Evolutionary conservation across 2,888 invertebrate genomes (phyloP), one percentile per base, ranked within the genome.

Genomic region (Lucinisca nassula): DNA sequence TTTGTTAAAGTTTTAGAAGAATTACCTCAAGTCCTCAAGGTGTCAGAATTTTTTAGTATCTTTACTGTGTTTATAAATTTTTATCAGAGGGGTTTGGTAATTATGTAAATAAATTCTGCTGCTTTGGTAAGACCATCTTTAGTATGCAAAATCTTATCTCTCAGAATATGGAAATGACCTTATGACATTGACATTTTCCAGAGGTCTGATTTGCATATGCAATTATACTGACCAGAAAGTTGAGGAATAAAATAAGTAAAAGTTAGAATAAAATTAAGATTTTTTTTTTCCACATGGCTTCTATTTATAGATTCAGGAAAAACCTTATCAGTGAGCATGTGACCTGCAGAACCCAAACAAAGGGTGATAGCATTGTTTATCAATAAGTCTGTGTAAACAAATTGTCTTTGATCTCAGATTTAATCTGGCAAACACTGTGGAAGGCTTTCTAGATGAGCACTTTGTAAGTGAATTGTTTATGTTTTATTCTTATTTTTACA

Each of bases 221-320:
- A 55, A 21, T 21, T 55, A 21, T n/a, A 4, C 4, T 14, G 17
- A 21, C n/a, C n/a, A n/a, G n/a, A n/a, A n/a, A n/a, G n/a, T n/a
- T n/a, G n/a, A n/a, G n/a, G n/a, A n/a, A n/a, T n/a, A 45, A 45
- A 45, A 45, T 45, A 45, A 45, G 45, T 45, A 45, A 12, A n/a
- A n/a, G n/a, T n/a, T n/a, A n/a, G n/a, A n/a, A n/a, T n/a, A n/a
- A n/a, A n/a, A n/a, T n/a, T n/a, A n/a, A n/a, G n/a, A n/a, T n/a
- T n/a, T n/a, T n/a, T n/a, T n/a, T n/a, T n/a, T n/a, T n/a, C 67
- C 88, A 88, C 80, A 83, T 88, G 88, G 77, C 45, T 80, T 88
- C 88, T 88, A 82, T 73, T 73, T 51, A 83, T 88, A 88, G 84
- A 79, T 72, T 49, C 45, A 45, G 74, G 27, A 74, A 84, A 61